Base-by-base conservation (phyloP, 2,797 vertebrate species). In the Chloroceryle amazona region DNA sequence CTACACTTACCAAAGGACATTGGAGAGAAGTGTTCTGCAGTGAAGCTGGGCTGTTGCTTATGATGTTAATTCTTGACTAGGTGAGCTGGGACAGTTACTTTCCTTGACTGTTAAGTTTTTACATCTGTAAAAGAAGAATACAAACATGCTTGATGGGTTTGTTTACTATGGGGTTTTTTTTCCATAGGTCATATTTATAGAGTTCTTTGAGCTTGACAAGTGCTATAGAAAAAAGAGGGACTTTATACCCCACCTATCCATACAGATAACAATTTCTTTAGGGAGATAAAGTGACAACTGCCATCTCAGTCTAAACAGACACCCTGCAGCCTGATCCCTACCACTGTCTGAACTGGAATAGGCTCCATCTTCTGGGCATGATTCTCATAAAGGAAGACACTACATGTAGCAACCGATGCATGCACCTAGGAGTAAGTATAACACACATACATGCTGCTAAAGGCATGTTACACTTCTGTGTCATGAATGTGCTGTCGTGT, bases 11-110 rank as follows among this genome's bases (percentile, higher is more conserved):
- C 51, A 37, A 51, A 86, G 29, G 65, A 63, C 41, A 18, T 31
- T 16, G 46, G 49, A 78, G 41, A 96, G 46, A 76, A 87, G 21
- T 72, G 22, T 39, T 63, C 68, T 94, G 33, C 79, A 58, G n/a
- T 35, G 54, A 92, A 95, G 39, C 35, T 4, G 0, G 21, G 28
- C 12, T 66, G 39, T 41, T 93, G 54, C 62, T 86, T n/a, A 26
- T 44, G n/a, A 31, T 66, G 46, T 47, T 73, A 62, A 73, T 84
- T 81, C 25, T 81, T 52, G 14, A 7, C 74, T 86, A 70, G 79
- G 47, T 96, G 75, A 93, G 35, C 65, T 84, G 55, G 26, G 35
- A 37, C 52, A n/a, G n/a, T 86, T 90, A 81, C 65, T 90, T 90
- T 75, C 79, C 61, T 31, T 67, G 16, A 54, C 26, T 75, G 84